Percentiles rank a stretch among this genome's conserved stretches.
Evolutionary conservation across 1,140 invertebrate species (phyloP).

Genomic region (Nautilus pompilius): DNA sequence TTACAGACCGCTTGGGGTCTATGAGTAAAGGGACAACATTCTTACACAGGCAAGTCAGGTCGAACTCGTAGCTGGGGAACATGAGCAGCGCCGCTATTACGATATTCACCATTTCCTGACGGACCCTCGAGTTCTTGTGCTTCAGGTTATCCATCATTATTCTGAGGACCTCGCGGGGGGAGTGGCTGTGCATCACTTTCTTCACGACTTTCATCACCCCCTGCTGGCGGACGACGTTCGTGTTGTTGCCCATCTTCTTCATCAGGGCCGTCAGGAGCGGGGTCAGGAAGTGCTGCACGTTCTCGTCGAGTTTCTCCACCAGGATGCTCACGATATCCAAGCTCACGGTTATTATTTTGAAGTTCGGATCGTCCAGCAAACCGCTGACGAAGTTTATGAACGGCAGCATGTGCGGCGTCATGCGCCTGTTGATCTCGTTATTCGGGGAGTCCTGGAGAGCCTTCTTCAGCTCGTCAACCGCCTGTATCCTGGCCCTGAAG

Average conservation of each 20-base stretch:
- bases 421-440: slow-evolving; percentile 34
- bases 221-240: slow-evolving; percentile 55
- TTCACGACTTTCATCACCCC: slow-evolving; percentile 61
- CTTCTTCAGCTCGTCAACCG: slow-evolving; percentile 49
- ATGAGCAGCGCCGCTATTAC: slow-evolving; percentile 73
- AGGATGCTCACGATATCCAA: slow-evolving; percentile 60
- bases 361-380: slow-evolving; percentile 62
- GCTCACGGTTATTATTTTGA: slow-evolving; percentile 61
- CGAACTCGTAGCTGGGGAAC: slow-evolving; percentile 78
- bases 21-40: slow-evolving; percentile 62
- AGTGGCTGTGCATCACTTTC: slow-evolving; percentile 65
- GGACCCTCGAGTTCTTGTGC: slow-evolving; percentile 67
- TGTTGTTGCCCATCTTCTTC: slow-evolving; percentile 62
- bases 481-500: slow-evolving; percentile 47
- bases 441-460: slow-evolving; percentile 36
- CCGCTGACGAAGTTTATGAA: slow-evolving; percentile 63
- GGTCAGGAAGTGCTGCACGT: slow-evolving; percentile 50
- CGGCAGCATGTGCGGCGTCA: slow-evolving; percentile 64
- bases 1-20: slow-evolving; percentile 70
- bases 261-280: slow-evolving; percentile 56
- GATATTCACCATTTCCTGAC: slow-evolving; percentile 75
- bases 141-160: slow-evolving; percentile 64
- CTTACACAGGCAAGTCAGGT: slow-evolving; percentile 64
- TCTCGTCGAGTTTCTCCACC: slow-evolving; percentile 43
- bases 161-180: slow-evolving; percentile 63